Evolutionary conservation across 1,140 invertebrate species (phyloP).

Genomic region (Aphaenogaster rudis): DNA sequence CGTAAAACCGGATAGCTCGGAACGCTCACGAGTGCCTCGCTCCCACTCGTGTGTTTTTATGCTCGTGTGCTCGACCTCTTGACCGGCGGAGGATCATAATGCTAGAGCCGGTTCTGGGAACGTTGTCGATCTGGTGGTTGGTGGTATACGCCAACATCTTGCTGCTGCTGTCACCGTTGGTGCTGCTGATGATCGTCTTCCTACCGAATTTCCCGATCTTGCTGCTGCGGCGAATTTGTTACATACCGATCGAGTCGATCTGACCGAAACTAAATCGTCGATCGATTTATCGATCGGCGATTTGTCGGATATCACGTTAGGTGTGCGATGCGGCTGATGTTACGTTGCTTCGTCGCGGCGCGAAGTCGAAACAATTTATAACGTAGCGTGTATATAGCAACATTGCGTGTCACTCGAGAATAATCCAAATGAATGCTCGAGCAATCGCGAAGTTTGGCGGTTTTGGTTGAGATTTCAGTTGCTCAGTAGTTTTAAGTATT

Average conservation of each 20-base stretch:
- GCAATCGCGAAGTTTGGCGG: not conserved
- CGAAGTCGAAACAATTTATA: not conserved
- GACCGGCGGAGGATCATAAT: slow-evolving; percentile 71
- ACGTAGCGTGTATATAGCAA: not conserved
- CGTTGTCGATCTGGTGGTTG: slow-evolving; percentile 83
- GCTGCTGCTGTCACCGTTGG: slow-evolving; percentile 82
- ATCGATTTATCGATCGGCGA: not conserved
- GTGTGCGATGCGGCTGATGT: not conserved
- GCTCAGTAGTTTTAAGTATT: slow-evolving; percentile 13
- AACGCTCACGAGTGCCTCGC: slow-evolving; percentile 32
- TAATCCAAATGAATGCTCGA: slow-evolving; percentile 18
- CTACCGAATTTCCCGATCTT: slow-evolving; percentile 84
- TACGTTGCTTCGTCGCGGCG: not conserved
- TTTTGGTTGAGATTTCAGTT: not conserved
- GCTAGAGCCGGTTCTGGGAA: slow-evolving; percentile 80
- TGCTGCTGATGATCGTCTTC: slow-evolving; percentile 82
- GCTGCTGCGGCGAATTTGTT: slow-evolving; percentile 83
- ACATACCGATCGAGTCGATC: slow-evolving; percentile 85
- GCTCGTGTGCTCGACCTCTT: slow-evolving; percentile 20
- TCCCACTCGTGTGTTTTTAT: slow-evolving; percentile 22
- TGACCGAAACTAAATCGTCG: slow-evolving; percentile 64
- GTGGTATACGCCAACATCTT: slow-evolving; percentile 82
- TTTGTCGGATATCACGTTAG: not conserved
- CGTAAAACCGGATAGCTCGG: slow-evolving; percentile 39
- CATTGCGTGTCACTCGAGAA: slow-evolving; percentile 6